These are phyloP conservation scores for Pantala flavescens DNA, from an alignment of 1,140 invertebrate genomes.

Conservation along the genomic window DNA sequence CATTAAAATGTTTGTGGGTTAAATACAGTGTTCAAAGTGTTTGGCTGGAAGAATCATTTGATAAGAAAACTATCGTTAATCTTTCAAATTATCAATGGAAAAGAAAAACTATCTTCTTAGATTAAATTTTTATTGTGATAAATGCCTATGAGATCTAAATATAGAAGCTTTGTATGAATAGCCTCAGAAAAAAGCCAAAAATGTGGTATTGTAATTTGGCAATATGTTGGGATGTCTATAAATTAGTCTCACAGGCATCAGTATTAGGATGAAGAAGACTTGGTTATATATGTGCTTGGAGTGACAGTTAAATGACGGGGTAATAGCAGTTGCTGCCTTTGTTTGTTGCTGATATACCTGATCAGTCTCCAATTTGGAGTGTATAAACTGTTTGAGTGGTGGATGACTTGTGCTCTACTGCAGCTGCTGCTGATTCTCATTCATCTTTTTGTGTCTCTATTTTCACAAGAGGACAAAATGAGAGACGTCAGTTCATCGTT, in stretches of 20 bases:
- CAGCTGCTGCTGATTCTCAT: slow-evolving; percentile 5
- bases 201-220: slow-evolving; percentile 3
- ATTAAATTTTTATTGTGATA: neutral
- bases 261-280: neutral
- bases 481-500: slow-evolving; percentile 6
- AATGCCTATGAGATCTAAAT: slow-evolving; percentile 3
- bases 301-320: neutral
- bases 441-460: neutral
- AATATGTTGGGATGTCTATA: slow-evolving; percentile 3
- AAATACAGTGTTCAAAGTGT: neutral
- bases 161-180: slow-evolving; percentile 1
- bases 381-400: slow-evolving; percentile 5
- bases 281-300: neutral
- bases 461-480: slow-evolving; percentile 11
- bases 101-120: neutral
- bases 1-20: slow-evolving; percentile 2
- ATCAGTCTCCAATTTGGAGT: neutral
- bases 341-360: neutral
- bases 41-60: neutral
- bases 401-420: slow-evolving; percentile 12
- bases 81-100: neutral
- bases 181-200: neutral
- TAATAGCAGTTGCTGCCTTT: neutral
- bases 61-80: neutral
- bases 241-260: neutral